Base-by-base conservation (phyloP, 2,797 vertebrate species). In the Channallabes apus region DNA sequence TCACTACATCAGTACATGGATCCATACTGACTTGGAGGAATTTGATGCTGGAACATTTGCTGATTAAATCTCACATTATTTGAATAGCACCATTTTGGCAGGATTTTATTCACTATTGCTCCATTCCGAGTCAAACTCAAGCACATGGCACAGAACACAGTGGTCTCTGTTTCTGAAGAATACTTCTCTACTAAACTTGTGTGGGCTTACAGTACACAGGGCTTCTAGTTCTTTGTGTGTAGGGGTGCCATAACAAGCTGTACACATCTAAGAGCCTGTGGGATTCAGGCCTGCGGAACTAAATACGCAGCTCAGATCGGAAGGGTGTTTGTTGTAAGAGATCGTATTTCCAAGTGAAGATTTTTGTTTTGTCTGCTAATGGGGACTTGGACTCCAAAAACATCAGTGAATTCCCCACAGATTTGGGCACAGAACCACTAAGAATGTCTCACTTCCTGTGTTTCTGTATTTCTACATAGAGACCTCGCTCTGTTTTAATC, bases 311-410 rank as follows among this genome's bases (percentile, higher is more conserved):
- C 62, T 79, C 69, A 75, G 78, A 86, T 67, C 54, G 14, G 76
- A 80, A 62, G 29, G n/a, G 79, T 41, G 75, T 41, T 80, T 58
- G 83, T 65, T 80, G 18, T 69, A 59, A 71, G 79, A 82, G 75
- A 87, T 84, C 71, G 62, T 87, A 56, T 72, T 18, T 38, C 59
- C 81, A 72, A 86, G 75, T 79, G 82, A 71, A 59, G 86, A 83
- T 75, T 78, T 89, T 83, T n/a, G 67, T 86, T 71, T 83, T n/a
- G 62, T 87, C 80, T 82, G 29, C 71, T 85, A 90, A 90, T 81
- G 35, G 84, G 61, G 67, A 75, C 59, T 84, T 84, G 84, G 82
- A 84, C 64, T 77, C 58, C 71, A 85, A 88, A 38, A 72, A 56
- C 61, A 27, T 3, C 75, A 58, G 58, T 87, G 4, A 83, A 85